Evolutionary conservation across 1,140 invertebrate genomes (phyloP).

Genomic region (Calycopis cecrops): DNA sequence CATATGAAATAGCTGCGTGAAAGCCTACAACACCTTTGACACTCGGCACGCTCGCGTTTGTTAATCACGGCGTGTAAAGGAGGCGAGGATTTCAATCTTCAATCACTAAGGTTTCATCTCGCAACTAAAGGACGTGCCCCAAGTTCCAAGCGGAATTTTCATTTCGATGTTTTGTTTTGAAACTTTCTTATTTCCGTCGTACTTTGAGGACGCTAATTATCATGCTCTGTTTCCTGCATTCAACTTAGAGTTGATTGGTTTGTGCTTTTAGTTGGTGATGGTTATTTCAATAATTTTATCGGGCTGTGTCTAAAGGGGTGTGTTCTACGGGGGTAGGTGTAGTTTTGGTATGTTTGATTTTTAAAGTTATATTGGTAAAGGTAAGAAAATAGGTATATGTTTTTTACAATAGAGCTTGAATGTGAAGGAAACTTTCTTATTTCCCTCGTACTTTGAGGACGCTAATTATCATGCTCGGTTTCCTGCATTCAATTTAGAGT

Average conservation of each 20-base stretch:
- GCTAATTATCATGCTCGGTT: not conserved
- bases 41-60: constrained; percentile 25
- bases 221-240: not conserved
- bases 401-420: no score
- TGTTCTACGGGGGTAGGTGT: no score
- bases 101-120: constrained; percentile 26
- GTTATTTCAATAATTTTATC: no score
- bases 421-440: constrained; percentile 7
- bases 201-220: constrained; percentile 10
- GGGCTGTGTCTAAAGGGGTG: no score
- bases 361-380: no score
- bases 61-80: constrained; percentile 32
- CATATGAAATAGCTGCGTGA: no score
- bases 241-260: not conserved
- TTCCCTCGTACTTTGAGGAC: constrained; percentile 6
- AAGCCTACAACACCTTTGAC: no score
- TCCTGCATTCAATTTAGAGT: not conserved
- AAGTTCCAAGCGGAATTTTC: constrained; percentile 14
- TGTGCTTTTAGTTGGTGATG: no score
- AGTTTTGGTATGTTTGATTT: no score
- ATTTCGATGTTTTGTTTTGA: constrained; percentile 15
- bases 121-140: constrained; percentile 21
- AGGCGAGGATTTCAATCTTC: constrained; percentile 26
- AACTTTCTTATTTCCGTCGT: constrained; percentile 5
- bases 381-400: no score